A percentile compares a stretch with the other conserved stretches of the same genome.
Evolutionary conservation across 1,140 invertebrate genomes (phyloP).

Genomic region (Coelopa frigida): DNA sequence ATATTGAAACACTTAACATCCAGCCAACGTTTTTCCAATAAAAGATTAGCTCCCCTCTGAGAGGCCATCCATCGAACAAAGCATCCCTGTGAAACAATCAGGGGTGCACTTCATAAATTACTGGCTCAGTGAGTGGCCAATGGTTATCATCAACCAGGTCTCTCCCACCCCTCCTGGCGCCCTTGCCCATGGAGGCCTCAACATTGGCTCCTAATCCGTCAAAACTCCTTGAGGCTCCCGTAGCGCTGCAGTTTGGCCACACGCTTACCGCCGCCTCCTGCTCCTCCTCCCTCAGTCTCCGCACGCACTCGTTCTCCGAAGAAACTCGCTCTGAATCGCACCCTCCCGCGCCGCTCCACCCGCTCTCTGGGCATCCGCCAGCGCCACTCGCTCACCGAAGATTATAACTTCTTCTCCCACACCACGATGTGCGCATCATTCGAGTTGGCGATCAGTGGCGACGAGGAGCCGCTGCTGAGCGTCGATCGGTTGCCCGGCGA

Average conservation of each 20-base stretch:
- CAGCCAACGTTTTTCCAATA: too few relatives aligned
- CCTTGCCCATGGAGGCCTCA: too few relatives aligned
- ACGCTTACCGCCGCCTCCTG: slow-evolving; percentile 26
- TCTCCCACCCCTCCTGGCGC: too few relatives aligned
- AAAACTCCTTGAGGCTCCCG: slow-evolving; percentile 40
- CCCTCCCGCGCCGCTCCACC: slow-evolving; percentile 21
- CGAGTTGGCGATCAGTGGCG: slow-evolving; percentile 54
- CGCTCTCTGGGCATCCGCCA: slow-evolving; percentile 21
- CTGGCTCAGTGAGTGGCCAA: too few relatives aligned
- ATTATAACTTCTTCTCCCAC: slow-evolving; percentile 84
- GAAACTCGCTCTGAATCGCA: slow-evolving; percentile 32
- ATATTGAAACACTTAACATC: too few relatives aligned
- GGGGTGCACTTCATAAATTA: too few relatives aligned
- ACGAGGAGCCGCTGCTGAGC: slow-evolving; percentile 16
- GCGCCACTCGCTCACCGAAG: slow-evolving; percentile 40
- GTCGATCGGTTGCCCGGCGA: slow-evolving; percentile 44
- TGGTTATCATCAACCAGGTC: too few relatives aligned
- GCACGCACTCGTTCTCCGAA: slow-evolving; percentile 7
- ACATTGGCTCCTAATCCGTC: slow-evolving; percentile 6
- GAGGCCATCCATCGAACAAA: too few relatives aligned
- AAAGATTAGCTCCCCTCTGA: too few relatives aligned
- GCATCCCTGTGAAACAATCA: too few relatives aligned
- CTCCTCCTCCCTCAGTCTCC: slow-evolving; percentile 5
- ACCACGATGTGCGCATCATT: slow-evolving; percentile 80
- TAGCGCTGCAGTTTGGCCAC: slow-evolving; percentile 36